A percentile compares a stretch with the other conserved stretches of the same genome.
These are phyloP conservation scores for Lumbricus terrestris DNA, from an alignment of 2,888 invertebrate species.

Conservation along the genomic window DNA sequence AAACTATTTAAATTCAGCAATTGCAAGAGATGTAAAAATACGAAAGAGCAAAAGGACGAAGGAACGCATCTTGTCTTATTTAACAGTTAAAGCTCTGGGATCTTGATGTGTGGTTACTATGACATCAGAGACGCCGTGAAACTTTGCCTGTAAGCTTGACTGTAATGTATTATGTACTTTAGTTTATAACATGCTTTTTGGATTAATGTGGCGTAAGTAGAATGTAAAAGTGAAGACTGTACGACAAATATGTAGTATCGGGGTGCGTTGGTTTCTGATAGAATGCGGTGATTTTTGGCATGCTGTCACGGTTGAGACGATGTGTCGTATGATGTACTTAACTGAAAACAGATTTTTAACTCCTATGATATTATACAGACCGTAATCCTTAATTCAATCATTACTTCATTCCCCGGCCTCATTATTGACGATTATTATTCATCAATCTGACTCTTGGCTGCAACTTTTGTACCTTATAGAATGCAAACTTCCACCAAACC, in stretches of 20 bases:
- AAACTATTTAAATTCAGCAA: not conserved
- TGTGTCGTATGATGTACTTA: too few relatives aligned
- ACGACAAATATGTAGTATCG: not conserved
- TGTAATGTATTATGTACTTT: not conserved
- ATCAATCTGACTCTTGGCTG: too few relatives aligned
- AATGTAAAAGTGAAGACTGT: not conserved
- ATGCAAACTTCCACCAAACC: not conserved
- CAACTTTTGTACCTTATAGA: too few relatives aligned
- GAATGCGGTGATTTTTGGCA: too few relatives aligned
- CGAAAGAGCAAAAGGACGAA: not conserved
- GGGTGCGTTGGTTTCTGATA: too few relatives aligned
- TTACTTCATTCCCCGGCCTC: too few relatives aligned
- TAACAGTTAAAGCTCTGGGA: not conserved
- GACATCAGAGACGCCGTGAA: conserved; percentile 7
- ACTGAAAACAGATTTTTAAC: too few relatives aligned
- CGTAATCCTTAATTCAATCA: too few relatives aligned
- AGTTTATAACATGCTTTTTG: not conserved
- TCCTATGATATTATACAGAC: too few relatives aligned
- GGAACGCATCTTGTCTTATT: not conserved
- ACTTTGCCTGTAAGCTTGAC: not conserved
- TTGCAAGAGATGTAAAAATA: not conserved
- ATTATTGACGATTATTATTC: too few relatives aligned
- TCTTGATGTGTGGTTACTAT: not conserved
- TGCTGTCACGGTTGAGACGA: too few relatives aligned
- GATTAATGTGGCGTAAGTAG: not conserved